Conservation (phyloP, 1,140 invertebrate species). For the Hydropsyche tenuis region DNA sequence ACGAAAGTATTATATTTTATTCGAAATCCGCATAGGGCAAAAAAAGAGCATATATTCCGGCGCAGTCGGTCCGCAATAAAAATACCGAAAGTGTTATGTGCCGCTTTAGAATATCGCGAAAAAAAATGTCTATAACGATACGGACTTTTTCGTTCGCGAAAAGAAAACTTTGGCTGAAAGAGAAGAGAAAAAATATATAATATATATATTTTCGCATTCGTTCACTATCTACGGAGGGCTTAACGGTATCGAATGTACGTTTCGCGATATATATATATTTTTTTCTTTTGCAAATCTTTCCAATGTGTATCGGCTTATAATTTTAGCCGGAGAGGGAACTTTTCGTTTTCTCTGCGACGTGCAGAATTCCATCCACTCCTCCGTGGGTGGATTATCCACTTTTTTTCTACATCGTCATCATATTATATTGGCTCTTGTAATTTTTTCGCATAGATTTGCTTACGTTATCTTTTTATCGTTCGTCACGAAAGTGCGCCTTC, state of each 20-base stretch:
- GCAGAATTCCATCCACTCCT: background rate
- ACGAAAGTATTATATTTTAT: no score
- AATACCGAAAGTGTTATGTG: no score
- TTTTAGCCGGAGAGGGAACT: background rate
- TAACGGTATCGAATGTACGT: conserved; percentile 14
- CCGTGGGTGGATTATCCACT: background rate
- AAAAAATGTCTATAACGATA: conserved; percentile 6
- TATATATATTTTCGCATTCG: background rate
- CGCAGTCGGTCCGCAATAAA: no score
- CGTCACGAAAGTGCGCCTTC: no score
- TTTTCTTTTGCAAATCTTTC: background rate
- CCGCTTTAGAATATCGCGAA: background rate
- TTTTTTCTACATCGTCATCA: conserved; percentile 5
- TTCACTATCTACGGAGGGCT: conserved; percentile 10
- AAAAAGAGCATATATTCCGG: no score
- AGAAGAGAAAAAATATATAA: no score
- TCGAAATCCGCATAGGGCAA: no score
- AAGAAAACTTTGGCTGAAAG: no score
- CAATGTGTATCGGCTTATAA: conserved; percentile 4
- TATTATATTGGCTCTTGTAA: no score
- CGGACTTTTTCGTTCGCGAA: background rate
- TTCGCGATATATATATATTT: background rate
- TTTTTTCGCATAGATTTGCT: no score
- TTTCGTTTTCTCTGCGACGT: background rate
- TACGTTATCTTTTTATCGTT: no score